Conservation (phyloP, 2,888 invertebrate species). For the Lathronympha strigana region DNA sequence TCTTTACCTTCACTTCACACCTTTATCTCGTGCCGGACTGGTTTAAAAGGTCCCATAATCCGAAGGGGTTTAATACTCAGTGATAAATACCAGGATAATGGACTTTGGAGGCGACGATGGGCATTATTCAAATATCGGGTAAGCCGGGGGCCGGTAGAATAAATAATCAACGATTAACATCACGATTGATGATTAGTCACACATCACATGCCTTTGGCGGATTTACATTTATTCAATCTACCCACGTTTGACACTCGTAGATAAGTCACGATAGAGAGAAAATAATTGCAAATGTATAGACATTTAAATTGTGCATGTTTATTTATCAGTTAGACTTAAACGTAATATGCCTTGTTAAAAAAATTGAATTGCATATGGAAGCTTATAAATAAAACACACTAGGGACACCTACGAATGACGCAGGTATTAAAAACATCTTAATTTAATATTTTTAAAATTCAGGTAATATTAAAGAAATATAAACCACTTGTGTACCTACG, state of each 20-base stretch:
- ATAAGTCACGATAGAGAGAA: conserved; percentile 8
- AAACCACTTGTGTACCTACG: not conserved
- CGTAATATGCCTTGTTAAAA: not conserved
- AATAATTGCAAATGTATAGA: conserved; percentile 26
- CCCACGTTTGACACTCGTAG: conserved; percentile 24
- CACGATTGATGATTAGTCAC: conserved; percentile 25
- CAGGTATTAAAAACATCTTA: too few relatives aligned
- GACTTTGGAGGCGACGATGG: conserved; percentile 56
- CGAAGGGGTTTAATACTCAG: conserved; percentile 63
- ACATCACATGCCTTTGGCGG: conserved; percentile 8
- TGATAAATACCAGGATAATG: conserved; percentile 66
- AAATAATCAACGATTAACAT: conserved; percentile 48
- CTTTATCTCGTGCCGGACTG: conserved; percentile 31
- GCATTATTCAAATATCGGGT: conserved; percentile 72
- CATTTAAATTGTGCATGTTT: conserved; percentile 15
- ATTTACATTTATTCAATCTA: conserved; percentile 14
- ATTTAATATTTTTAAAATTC: too few relatives aligned
- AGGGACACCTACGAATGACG: too few relatives aligned
- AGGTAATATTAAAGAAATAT: not conserved
- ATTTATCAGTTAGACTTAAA: not conserved
- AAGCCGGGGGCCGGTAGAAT: conserved; percentile 58
- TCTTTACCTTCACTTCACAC: conserved; percentile 12
- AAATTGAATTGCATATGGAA: not conserved
- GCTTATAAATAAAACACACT: not conserved
- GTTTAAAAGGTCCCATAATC: conserved; percentile 57